Conservation (phyloP, 2,113 vertebrate genomes). For the Benitochromis conjunctus region DNA sequence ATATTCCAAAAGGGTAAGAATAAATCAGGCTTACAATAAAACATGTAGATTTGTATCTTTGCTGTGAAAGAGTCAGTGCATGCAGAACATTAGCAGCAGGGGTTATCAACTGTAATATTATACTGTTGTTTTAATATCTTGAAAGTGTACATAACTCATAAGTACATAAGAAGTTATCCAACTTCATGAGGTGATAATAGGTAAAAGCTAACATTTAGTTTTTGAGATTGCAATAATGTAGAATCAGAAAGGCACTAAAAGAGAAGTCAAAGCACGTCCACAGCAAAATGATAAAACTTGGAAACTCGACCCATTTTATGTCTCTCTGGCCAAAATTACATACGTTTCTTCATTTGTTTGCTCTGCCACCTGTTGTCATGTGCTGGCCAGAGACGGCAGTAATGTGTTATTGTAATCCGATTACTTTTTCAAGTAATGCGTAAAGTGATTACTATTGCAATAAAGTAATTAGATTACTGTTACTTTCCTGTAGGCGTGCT, state of each 20-base stretch:
- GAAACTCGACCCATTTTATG: background rate
- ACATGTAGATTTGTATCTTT: background rate
- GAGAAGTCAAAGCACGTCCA: no score
- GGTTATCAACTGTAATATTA: background rate
- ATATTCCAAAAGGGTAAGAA: constrained; percentile 82
- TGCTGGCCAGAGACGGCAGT: no score
- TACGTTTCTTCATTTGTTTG: background rate
- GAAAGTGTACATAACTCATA: background rate
- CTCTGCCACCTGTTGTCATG: no score
- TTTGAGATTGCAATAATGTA: background rate
- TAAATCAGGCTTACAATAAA: background rate
- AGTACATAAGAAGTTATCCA: background rate
- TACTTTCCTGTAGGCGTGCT: no score
- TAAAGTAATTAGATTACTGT: no score
- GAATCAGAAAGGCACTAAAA: background rate
- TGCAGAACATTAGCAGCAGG: background rate
- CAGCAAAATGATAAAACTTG: background rate
- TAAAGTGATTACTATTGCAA: no score
- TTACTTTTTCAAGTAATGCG: no score
- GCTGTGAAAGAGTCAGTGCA: no score
- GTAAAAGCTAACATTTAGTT: background rate
- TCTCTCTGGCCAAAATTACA: background rate
- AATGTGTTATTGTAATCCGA: no score
- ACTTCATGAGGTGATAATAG: background rate
- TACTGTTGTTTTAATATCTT: background rate